phyloP scores from a whole-genome alignment of 2,113 vertebrate genomes.

The Ailuropoda melanoleuca region DNA sequence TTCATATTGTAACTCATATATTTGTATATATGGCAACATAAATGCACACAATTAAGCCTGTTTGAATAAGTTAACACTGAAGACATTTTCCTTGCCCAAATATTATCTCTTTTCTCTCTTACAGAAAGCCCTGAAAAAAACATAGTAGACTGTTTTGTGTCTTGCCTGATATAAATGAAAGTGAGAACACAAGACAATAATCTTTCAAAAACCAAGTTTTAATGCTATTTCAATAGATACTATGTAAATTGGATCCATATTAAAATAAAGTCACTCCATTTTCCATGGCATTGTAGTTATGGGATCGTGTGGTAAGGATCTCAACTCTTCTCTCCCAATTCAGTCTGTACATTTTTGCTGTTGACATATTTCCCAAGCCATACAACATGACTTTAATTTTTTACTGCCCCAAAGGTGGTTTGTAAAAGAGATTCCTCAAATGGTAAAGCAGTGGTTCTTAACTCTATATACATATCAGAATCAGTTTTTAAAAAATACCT shows the following conservation, averaged over 20 bases:
- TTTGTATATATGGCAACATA: not conserved
- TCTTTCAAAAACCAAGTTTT: not conserved
- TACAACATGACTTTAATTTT: not conserved
- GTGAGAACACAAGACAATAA: not conserved
- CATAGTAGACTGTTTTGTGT: not conserved
- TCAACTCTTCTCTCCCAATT: not conserved
- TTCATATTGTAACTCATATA: not conserved
- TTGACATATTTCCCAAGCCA: not conserved
- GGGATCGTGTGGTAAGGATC: not conserved
- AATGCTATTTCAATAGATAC: not conserved
- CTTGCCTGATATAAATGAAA: constrained; percentile 2
- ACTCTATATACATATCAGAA: not conserved
- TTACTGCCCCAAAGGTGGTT: not conserved
- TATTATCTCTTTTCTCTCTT: not conserved
- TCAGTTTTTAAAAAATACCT: not conserved
- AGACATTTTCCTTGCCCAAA: not conserved
- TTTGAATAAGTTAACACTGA: not conserved
- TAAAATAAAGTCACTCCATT: not conserved
- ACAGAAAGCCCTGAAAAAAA: not conserved
- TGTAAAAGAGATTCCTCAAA: not conserved
- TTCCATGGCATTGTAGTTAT: not conserved
- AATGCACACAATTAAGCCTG: not conserved
- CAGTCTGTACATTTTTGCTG: not conserved
- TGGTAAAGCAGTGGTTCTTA: not conserved
- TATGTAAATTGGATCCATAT: not conserved